phyloP scores from a whole-genome alignment of 2,113 vertebrate species.

The Atlantisia rogersi region DNA sequence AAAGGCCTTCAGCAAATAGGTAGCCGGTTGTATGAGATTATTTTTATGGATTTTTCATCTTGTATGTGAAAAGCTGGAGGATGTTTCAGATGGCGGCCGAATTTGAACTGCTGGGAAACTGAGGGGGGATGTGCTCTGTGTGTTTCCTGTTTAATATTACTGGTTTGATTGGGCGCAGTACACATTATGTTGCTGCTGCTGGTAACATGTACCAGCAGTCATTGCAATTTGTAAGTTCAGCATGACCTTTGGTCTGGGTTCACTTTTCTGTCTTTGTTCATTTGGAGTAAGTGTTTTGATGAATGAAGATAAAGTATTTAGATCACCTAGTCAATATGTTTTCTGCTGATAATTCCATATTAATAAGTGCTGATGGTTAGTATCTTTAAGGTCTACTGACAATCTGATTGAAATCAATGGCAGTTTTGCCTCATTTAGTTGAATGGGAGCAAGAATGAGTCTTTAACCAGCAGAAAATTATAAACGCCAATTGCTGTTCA shows the following conservation, averaged over 20 bases:
- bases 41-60: neutral
- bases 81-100: neutral
- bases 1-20: neutral
- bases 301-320: conserved; percentile 58
- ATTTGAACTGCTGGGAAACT: neutral
- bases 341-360: conserved; percentile 62
- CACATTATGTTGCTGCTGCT: neutral
- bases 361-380: conserved; percentile 51
- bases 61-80: neutral
- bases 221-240: conserved; percentile 36
- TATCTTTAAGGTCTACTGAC: conserved; percentile 45
- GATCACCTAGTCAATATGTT: conserved; percentile 53
- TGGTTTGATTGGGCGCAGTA: neutral
- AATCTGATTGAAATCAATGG: conserved; percentile 57
- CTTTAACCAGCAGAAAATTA: conserved; percentile 60
- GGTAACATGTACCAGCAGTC: neutral
- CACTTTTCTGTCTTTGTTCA: conserved; percentile 48
- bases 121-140: neutral
- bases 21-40: neutral
- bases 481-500: conserved; percentile 14
- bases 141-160: neutral
- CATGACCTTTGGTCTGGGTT: conserved; percentile 36
- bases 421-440: conserved; percentile 61
- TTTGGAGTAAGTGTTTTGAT: conserved; percentile 53
- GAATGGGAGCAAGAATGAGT: conserved; percentile 27